phyloP scores from a whole-genome alignment of 2,888 invertebrate genomes.

The Folsomia manolachei region DNA sequence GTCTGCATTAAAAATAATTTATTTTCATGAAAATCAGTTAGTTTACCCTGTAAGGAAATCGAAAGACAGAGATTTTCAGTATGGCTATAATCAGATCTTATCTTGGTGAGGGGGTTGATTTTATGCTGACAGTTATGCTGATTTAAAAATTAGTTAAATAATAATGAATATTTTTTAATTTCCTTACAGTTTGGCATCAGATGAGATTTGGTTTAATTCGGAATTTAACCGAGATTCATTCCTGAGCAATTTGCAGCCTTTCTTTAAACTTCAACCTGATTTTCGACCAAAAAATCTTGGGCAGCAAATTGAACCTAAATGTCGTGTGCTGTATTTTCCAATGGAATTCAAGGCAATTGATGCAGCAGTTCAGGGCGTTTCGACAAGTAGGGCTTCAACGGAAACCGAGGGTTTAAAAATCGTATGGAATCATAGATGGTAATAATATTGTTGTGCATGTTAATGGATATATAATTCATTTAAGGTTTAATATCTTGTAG shows the following conservation, averaged over 20 bases:
- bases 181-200: conserved; percentile 65
- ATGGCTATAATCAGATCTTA: conserved; percentile 71
- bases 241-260: conserved; percentile 61
- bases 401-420: conserved; percentile 56
- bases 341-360: conserved; percentile 54
- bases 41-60: conserved; percentile 66
- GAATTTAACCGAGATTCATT: conserved; percentile 68
- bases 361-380: background rate
- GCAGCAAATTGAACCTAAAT: conserved; percentile 61
- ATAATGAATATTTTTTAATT: background rate
- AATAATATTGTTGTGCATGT: conserved; percentile 33
- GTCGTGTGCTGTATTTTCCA: conserved; percentile 64
- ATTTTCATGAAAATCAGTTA: conserved; percentile 76
- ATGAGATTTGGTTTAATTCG: conserved; percentile 69
- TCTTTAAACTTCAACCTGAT: conserved; percentile 67
- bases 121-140: too few species aligned
- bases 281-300: conserved; percentile 61
- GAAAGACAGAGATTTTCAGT: conserved; percentile 70
- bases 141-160: too few species aligned
- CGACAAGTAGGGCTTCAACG: conserved; percentile 10
- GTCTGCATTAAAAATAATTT: conserved; percentile 64
- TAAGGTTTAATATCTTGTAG: conserved; percentile 51
- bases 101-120: conserved; percentile 62
- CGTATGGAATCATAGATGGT: conserved; percentile 74
- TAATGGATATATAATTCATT: background rate